phyloP scores from a whole-genome alignment of 2,797 vertebrate genomes.

The Propithecus perrieri region DNA sequence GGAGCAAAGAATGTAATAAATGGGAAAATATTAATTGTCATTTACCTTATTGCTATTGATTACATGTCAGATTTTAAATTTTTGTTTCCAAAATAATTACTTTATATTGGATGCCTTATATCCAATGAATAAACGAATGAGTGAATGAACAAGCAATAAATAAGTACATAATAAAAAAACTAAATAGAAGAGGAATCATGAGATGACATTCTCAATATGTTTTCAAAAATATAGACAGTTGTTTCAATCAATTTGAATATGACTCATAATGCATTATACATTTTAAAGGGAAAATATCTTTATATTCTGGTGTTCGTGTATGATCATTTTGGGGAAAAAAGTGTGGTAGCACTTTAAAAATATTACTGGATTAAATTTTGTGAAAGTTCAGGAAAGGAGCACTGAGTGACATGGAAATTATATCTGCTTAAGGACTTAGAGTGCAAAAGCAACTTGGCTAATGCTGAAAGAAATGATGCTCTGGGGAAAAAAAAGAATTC shows the following conservation, averaged over 20 bases:
- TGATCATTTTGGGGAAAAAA: not conserved
- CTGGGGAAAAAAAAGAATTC: not conserved
- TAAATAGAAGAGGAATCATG: not conserved
- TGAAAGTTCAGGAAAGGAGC: not conserved
- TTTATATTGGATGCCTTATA: not conserved
- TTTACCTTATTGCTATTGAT: not conserved
- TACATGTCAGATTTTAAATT: not conserved
- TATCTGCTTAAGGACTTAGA: conserved; percentile 35
- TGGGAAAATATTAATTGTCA: not conserved
- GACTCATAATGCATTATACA: not conserved
- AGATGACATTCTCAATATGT: not conserved
- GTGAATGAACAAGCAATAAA: not conserved
- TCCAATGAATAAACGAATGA: not conserved
- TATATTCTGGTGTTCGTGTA: not conserved
- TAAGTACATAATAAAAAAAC: not conserved
- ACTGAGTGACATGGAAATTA: conserved; percentile 9
- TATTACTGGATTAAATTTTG: not conserved
- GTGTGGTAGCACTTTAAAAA: not conserved
- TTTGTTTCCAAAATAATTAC: not conserved
- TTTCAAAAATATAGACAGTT: not conserved
- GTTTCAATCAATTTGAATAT: not conserved
- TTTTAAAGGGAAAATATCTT: not conserved
- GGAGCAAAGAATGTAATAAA: not conserved
- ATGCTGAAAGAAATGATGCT: conserved; percentile 27
- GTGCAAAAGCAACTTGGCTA: not conserved